A percentile compares a stretch with the other conserved stretches of the same genome.
Conservation (phyloP, 1,140 invertebrate species). For the Zeugodacus cucurbitae region DNA sequence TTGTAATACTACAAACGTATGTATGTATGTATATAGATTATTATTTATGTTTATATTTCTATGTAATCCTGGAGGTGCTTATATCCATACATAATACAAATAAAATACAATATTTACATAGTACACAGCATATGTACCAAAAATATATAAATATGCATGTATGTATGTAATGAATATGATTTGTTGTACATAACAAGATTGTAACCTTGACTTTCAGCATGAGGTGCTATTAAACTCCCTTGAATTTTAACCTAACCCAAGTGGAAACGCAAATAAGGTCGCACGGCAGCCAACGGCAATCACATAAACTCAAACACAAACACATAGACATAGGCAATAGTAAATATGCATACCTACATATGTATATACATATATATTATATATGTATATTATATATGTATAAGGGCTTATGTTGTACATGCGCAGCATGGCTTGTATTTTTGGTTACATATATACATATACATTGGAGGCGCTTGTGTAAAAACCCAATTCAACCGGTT, state of each 20-base stretch:
- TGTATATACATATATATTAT: not conserved
- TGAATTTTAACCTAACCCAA: constrained; percentile 52
- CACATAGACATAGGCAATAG: not conserved
- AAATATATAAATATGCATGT: not conserved
- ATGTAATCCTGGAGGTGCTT: not conserved
- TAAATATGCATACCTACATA: not conserved
- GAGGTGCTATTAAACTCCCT: constrained; percentile 52
- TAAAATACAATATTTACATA: no score
- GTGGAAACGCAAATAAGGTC: constrained; percentile 17
- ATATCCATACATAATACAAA: not conserved
- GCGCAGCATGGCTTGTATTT: not conserved
- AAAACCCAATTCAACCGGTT: not conserved
- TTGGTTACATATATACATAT: not conserved
- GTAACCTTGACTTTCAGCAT: constrained; percentile 40
- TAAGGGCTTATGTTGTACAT: not conserved
- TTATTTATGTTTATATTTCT: no score
- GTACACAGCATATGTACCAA: not conserved
- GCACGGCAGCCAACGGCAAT: not conserved
- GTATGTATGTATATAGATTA: no score
- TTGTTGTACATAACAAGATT: not conserved
- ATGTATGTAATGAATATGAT: not conserved
- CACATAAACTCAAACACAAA: not conserved
- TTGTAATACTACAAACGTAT: no score
- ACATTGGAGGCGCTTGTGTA: not conserved
- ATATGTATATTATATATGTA: not conserved